phyloP scores from a whole-genome alignment of 2,888 invertebrate genomes.

The Fragum whitleyi region DNA sequence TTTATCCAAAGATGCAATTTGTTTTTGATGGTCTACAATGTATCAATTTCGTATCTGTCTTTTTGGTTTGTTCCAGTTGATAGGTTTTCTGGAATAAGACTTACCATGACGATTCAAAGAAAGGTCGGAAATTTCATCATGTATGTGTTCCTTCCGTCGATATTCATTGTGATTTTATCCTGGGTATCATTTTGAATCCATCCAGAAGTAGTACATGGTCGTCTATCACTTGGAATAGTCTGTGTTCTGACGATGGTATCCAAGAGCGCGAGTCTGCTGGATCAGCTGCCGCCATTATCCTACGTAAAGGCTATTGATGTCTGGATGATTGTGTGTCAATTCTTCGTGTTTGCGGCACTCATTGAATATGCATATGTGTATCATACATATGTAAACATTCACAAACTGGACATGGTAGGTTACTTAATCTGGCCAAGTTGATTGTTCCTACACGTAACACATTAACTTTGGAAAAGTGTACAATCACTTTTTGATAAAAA shows the following conservation, averaged over 20 bases:
- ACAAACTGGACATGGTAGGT: not conserved
- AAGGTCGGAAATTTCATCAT: not conserved
- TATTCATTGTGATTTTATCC: not conserved
- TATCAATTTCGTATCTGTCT: no score
- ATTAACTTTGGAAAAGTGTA: not conserved
- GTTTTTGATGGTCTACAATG: no score
- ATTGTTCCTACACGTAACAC: no score
- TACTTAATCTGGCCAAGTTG: no score
- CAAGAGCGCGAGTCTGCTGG: not conserved
- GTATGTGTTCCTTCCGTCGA: not conserved
- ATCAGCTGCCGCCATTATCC: not conserved
- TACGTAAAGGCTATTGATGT: constrained; percentile 5
- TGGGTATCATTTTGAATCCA: not conserved
- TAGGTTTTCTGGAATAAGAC: not conserved
- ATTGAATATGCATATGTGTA: constrained; percentile 15
- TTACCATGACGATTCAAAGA: not conserved
- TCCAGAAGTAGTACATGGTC: not conserved
- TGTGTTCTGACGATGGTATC: not conserved
- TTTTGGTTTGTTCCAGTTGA: not conserved
- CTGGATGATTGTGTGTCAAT: constrained; percentile 8
- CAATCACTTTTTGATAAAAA: not conserved
- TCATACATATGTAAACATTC: not conserved
- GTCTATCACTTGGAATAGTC: not conserved
- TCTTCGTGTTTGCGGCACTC: not conserved
- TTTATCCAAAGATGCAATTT: no score